phyloP scores from a whole-genome alignment of 35 echinoderm and acorn worm genomes.

The Lytechinus pictus region DNA sequence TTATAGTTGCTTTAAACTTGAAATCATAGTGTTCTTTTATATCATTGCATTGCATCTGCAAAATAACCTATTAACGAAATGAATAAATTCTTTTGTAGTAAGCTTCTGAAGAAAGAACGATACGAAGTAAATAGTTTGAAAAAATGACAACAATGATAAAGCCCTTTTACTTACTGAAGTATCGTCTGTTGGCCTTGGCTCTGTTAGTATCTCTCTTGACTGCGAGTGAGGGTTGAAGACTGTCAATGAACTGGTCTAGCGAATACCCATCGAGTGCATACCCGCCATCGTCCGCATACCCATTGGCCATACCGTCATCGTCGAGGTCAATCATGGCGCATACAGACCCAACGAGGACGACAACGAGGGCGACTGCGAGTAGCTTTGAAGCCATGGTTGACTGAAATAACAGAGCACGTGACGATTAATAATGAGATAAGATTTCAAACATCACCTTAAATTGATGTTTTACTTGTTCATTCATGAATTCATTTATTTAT shows the following conservation, averaged over 20 bases:
- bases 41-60: too few species aligned
- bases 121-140: too few species aligned
- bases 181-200: not conserved
- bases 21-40: too few species aligned
- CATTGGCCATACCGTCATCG: not conserved
- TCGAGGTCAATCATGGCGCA: not conserved
- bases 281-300: not conserved
- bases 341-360: not conserved
- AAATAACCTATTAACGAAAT: too few species aligned
- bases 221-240: not conserved
- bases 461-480: too few species aligned
- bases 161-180: not conserved
- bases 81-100: too few species aligned
- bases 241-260: not conserved
- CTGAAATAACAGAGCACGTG: too few species aligned
- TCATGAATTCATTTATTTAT: too few species aligned
- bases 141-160: not conserved
- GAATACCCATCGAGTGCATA: not conserved
- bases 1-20: too few species aligned
- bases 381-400: constrained; percentile 31
- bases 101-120: too few species aligned
- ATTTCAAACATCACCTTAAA: too few species aligned
- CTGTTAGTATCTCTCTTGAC: not conserved
- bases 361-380: not conserved
- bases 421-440: too few species aligned